Conservation (phyloP, 2,797 vertebrate genomes). For the Craterocephalus amniculus region DNA sequence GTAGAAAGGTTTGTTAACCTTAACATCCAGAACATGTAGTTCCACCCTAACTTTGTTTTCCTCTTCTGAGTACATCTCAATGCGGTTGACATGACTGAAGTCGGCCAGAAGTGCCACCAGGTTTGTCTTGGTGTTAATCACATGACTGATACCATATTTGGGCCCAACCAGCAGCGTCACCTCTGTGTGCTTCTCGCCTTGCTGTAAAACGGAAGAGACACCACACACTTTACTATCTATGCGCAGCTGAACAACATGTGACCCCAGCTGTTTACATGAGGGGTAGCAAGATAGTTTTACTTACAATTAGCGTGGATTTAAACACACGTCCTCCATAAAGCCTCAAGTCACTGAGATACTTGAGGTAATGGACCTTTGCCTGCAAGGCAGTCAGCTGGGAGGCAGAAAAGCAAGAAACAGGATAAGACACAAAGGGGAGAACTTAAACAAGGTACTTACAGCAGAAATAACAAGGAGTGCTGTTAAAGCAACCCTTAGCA, state of each 20-base stretch:
- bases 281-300: conserved; percentile 41
- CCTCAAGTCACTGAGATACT: conserved; percentile 96
- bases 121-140: conserved; percentile 98
- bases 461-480: conserved; percentile 4
- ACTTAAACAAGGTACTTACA: not conserved
- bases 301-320: conserved; percentile 94
- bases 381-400: conserved; percentile 94
- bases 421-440: conserved; percentile 9
- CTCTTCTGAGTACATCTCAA: conserved; percentile 98
- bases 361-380: conserved; percentile 98
- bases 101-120: conserved; percentile 96
- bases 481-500: not conserved
- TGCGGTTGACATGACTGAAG: conserved; percentile 98
- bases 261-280: not conserved
- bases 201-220: conserved; percentile 80
- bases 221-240: not conserved
- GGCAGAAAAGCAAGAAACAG: conserved; percentile 7
- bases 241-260: conserved; percentile 11
- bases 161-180: conserved; percentile 97
- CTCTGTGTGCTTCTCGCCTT: conserved; percentile 97
- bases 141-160: conserved; percentile 96
- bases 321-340: conserved; percentile 97
- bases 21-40: conserved; percentile 97
- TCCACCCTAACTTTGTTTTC: conserved; percentile 93
- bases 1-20: conserved; percentile 79